Percentiles rank a stretch among this genome's conserved stretches.
Evolutionary conservation across 2,888 invertebrate genomes (phyloP).

Genomic region (Stomorhina lunata): DNA sequence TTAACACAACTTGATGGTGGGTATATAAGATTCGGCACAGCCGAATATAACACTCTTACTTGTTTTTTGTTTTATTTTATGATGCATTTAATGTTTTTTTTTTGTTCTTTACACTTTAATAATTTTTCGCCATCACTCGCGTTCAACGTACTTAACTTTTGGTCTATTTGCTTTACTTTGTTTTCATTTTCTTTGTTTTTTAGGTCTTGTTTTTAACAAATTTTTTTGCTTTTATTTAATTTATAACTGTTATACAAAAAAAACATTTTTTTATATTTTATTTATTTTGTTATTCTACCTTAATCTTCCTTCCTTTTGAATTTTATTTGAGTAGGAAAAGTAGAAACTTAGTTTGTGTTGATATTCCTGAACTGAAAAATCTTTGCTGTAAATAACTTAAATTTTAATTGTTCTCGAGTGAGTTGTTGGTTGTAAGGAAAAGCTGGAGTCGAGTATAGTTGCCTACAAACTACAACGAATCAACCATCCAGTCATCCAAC

Average conservation of each 20-base stretch:
- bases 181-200: constrained; percentile 23
- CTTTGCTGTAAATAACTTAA: constrained; percentile 57
- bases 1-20: no score
- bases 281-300: constrained; percentile 20
- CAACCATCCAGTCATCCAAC: constrained; percentile 13
- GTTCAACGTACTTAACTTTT: constrained; percentile 35
- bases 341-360: constrained; percentile 26
- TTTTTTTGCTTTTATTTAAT: constrained; percentile 24
- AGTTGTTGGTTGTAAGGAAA: constrained; percentile 31
- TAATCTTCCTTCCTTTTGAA: not conserved
- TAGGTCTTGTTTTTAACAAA: not conserved
- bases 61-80: constrained; percentile 11
- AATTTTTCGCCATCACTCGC: not conserved
- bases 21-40: no score
- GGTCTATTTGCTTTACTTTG: constrained; percentile 33
- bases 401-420: constrained; percentile 65
- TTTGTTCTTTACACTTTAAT: not conserved
- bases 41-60: no score
- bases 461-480: constrained; percentile 3
- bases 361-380: not conserved
- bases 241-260: constrained; percentile 42
- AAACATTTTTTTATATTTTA: not conserved
- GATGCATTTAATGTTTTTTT: not conserved
- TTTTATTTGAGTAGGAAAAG: not conserved
- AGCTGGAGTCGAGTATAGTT: constrained; percentile 28